A percentile compares a stretch with the other conserved stretches of the same genome.
phyloP scores from a whole-genome alignment of 2,113 vertebrate species.

The Centropus unirufus region DNA sequence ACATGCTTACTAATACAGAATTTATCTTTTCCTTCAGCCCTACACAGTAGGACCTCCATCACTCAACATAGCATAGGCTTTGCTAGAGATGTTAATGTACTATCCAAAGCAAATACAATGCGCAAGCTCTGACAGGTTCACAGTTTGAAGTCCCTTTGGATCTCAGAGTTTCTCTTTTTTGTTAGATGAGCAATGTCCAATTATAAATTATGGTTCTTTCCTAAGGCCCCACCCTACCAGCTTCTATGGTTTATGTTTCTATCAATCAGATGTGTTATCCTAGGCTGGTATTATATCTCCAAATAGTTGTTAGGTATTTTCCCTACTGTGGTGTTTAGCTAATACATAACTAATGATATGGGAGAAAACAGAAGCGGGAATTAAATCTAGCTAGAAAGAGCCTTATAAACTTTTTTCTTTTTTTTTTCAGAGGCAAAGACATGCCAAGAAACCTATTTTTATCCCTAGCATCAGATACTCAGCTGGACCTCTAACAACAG shows the following conservation, averaged over 20 bases:
- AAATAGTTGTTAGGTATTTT: conserved; percentile 10
- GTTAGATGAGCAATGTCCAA: neutral
- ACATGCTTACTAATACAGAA: conserved; percentile 53
- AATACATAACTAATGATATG: conserved; percentile 9
- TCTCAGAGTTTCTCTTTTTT: conserved; percentile 23
- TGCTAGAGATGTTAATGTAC: conserved; percentile 11
- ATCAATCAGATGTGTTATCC: neutral
- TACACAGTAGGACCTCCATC: conserved; percentile 33
- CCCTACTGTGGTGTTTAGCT: neutral
- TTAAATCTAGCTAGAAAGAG: neutral
- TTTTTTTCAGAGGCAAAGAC: neutral
- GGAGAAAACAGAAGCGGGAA: conserved; percentile 10
- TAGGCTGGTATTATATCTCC: neutral
- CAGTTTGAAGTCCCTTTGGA: conserved; percentile 57
- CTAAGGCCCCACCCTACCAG: neutral
- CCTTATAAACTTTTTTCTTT: neutral
- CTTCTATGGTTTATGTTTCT: neutral
- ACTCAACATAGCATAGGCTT: conserved; percentile 28
- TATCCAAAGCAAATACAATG: conserved; percentile 35
- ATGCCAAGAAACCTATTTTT: conserved; percentile 19
- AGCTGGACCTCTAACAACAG: neutral
- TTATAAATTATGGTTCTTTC: conserved; percentile 18
- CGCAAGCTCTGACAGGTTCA: conserved; percentile 14
- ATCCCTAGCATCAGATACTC: neutral
- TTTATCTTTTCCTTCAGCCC: neutral